phyloP scores from a whole-genome alignment of 2,797 vertebrate genomes.

The Hipposideros larvatus region DNA sequence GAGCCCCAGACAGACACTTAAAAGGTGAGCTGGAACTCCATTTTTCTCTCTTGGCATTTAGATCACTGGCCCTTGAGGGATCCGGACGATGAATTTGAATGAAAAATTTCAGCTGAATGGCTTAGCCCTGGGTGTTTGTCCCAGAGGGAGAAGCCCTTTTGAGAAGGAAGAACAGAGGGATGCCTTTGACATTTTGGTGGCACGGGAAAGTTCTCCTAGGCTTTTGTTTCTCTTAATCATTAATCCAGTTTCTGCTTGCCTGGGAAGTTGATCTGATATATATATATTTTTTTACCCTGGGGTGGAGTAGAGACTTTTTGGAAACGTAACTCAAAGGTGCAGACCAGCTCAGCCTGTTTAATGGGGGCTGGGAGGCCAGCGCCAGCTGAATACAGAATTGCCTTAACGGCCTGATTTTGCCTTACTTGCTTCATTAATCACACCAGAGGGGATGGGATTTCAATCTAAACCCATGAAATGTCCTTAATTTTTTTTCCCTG shows the following conservation, averaged over 20 bases:
- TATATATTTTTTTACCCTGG: background rate
- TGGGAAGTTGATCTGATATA: constrained; percentile 47
- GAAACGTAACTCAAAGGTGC: constrained; percentile 4
- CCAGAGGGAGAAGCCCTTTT: background rate
- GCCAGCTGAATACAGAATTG: background rate
- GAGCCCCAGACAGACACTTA: background rate
- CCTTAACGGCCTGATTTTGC: background rate
- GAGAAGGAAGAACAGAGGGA: background rate
- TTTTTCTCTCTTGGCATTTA: background rate
- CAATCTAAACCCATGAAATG: background rate
- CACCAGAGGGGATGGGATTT: background rate
- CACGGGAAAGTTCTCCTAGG: background rate
- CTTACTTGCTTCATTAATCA: background rate
- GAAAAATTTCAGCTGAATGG: background rate
- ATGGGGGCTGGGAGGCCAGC: background rate
- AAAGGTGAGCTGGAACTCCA: background rate
- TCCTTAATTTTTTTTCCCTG: no score
- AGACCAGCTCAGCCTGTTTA: constrained; percentile 23
- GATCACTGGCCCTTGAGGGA: background rate
- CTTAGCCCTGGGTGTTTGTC: background rate
- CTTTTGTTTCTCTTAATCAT: constrained; percentile 61
- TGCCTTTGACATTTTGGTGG: background rate
- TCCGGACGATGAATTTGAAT: background rate
- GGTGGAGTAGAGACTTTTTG: background rate
- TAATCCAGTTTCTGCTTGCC: constrained; percentile 55